Percentiles rank a stretch among this genome's conserved stretches.
Evolutionary conservation across 2,797 vertebrate species (phyloP).

Genomic region (Oreochromis mossambicus): DNA sequence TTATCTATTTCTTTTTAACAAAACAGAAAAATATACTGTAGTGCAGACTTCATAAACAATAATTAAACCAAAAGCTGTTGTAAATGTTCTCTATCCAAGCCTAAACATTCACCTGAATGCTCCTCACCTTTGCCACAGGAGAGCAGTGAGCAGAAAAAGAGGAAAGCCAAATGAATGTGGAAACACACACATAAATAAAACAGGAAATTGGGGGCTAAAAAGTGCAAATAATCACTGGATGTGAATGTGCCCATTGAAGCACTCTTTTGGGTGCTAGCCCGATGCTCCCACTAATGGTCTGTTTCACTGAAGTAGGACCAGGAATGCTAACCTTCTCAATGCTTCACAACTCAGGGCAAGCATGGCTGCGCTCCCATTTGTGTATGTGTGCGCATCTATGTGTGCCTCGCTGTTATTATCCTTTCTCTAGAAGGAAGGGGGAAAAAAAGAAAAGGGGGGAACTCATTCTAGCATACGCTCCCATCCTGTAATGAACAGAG

Average conservation of each 20-base stretch:
- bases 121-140: conserved; percentile 47
- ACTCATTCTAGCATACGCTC: conserved; percentile 55
- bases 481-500: conserved; percentile 72
- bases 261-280: conserved; percentile 56
- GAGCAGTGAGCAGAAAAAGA: conserved; percentile 17
- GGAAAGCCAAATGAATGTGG: conserved; percentile 45
- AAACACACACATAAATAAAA: conserved; percentile 52
- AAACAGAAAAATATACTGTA: neutral
- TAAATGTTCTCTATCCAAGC: neutral
- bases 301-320: conserved; percentile 73
- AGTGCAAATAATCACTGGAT: conserved; percentile 66
- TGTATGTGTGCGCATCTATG: conserved; percentile 35
- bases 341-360: conserved; percentile 60
- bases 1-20: neutral
- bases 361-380: conserved; percentile 61
- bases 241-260: conserved; percentile 71
- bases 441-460: neutral
- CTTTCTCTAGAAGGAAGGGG: conserved; percentile 26
- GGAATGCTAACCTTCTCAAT: conserved; percentile 74
- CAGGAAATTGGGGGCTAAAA: conserved; percentile 62
- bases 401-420: conserved; percentile 52
- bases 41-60: neutral
- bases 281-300: conserved; percentile 70
- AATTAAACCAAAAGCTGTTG: neutral
- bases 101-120: conserved; percentile 33